Base-by-base conservation (phyloP, 2,888 invertebrate species). In the Drosophila atripex region DNA sequence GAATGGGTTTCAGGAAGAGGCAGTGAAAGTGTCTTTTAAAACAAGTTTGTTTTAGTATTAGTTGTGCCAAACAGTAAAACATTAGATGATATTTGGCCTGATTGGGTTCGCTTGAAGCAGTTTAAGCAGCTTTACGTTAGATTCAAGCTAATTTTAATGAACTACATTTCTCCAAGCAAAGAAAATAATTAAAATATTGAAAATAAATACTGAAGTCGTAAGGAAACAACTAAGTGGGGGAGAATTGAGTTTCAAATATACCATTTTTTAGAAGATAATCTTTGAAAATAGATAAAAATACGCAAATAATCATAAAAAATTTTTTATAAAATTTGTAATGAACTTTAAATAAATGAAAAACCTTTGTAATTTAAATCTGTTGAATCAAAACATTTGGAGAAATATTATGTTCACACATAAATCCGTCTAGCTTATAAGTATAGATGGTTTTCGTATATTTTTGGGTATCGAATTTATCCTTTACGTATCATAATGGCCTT, bases 21-120 rank as follows among this genome's bases (percentile, higher is more conserved):
- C 82, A 82, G 82, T 82, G 82, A 85, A 87, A 80, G 80, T 84
- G 69, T 77, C 51, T 71, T 80, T 66, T 43, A 58, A 35, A 35
- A 35, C 58, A 72, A 73, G 38, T 55, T 46, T 52, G 38, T 43
- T 68, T 54, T 14, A 63, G 30, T 47, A 56, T 50, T 61, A 49
- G 59, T 66, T 41, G 63, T 71, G 75, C 32, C n/a, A 41, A 49
- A 46, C 35, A 38, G 56, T 57, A 57, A 39, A 46, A 61, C 71
- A 74, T 66, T 35, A 65, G 23, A 61, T 60, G 61, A 61, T 32
- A 32, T 59, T 54, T 68, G 73, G 64, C 66, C 66, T 57, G 61
- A 71, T 56, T 56, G 49, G 45, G 47, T 54, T 64, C 54, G 57
- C 63, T 65, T 63, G 65, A 65, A 63, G 65, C 43, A 51, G 8